Percentiles rank a stretch among this genome's conserved stretches.
Evolutionary conservation across 2,113 vertebrate species (phyloP).

Genomic region (Heptranchias perlo): DNA sequence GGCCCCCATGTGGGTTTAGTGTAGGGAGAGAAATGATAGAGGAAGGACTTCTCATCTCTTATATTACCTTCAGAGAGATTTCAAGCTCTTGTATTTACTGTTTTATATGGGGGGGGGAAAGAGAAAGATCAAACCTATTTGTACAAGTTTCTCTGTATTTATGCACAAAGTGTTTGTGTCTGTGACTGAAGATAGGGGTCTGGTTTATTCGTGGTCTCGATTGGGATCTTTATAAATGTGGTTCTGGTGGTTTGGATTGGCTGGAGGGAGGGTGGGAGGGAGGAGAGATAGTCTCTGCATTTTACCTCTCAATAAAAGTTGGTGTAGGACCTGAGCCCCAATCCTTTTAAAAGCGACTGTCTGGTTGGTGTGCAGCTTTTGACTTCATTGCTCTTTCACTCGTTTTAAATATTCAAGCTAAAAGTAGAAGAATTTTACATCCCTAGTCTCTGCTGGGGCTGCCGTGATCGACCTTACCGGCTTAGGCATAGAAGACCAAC

Average conservation of each 20-base stretch:
- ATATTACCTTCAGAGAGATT: slow-evolving; percentile 35
- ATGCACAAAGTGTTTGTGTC: slow-evolving; percentile 38
- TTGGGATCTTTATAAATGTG: slow-evolving; percentile 7
- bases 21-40: slow-evolving; percentile 6
- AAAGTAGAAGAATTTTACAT: not conserved
- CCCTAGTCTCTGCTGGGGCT: not conserved
- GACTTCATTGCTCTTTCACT: slow-evolving; percentile 29
- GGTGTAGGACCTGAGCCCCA: not conserved
- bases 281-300: not conserved
- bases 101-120: slow-evolving; percentile 39
- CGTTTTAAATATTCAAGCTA: not conserved
- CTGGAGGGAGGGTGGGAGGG: not conserved
- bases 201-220: slow-evolving; percentile 16
- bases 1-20: not conserved
- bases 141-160: slow-evolving; percentile 41
- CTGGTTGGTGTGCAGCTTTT: slow-evolving; percentile 19
- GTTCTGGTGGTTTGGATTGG: not conserved
- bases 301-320: slow-evolving; percentile 10
- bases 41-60: slow-evolving; percentile 37
- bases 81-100: slow-evolving; percentile 40
- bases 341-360: not conserved
- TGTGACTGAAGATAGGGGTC: slow-evolving; percentile 14
- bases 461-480: not conserved
- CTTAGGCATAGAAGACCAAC: not conserved
- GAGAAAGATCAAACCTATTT: slow-evolving; percentile 35